Conservation (phyloP, 1,140 invertebrate species). For the Pogonomyrmex californicus region DNA sequence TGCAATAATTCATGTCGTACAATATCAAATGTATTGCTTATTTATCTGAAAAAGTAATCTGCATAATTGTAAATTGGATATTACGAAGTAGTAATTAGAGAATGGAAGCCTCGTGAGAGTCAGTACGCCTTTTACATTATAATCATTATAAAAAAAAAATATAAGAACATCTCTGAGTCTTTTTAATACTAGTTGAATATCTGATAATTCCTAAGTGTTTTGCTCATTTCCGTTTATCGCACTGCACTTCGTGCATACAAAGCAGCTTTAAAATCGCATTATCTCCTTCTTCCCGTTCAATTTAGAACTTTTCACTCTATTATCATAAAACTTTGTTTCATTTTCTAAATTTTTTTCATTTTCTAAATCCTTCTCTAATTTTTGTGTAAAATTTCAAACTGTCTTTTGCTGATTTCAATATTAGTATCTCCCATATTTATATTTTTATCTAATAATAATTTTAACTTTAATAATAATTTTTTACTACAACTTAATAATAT, state of each 20-base stretch:
- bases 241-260: slow-evolving; percentile 49
- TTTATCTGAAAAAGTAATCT: neutral
- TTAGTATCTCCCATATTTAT: neutral
- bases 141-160: slow-evolving; percentile 50
- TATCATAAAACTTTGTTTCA: slow-evolving; percentile 8
- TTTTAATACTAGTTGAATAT: slow-evolving; percentile 52
- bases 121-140: slow-evolving; percentile 38
- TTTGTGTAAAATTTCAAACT: neutral
- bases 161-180: slow-evolving; percentile 16
- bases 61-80: neutral
- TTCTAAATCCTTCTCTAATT: neutral
- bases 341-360: neutral
- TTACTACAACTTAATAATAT: too few relatives aligned
- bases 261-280: slow-evolving; percentile 42
- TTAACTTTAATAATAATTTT: too few relatives aligned
- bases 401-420: neutral
- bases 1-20: neutral
- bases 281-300: slow-evolving; percentile 25
- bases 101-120: slow-evolving; percentile 2
- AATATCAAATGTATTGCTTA: neutral
- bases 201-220: slow-evolving; percentile 59
- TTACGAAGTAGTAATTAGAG: slow-evolving; percentile 28
- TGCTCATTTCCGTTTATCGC: slow-evolving; percentile 61
- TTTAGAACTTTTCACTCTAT: slow-evolving; percentile 40
- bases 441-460: slow-evolving; percentile 7